Evolutionary conservation across 2,888 invertebrate genomes (phyloP).

Genomic region (Lissonota sp.): DNA sequence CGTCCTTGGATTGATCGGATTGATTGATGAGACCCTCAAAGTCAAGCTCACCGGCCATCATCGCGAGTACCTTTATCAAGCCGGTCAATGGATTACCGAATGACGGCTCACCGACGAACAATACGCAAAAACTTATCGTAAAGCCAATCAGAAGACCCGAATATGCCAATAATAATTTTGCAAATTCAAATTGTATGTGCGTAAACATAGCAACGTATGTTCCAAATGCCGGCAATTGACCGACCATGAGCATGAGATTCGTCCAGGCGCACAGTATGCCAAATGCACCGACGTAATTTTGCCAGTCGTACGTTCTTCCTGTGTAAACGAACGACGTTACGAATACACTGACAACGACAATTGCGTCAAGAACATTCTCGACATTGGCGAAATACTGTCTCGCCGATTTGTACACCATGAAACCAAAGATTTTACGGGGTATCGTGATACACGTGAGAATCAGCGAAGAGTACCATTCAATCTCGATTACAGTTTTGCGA

Average conservation of each 20-base stretch:
- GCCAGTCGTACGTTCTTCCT: slow-evolving; percentile 81
- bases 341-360: slow-evolving; percentile 80
- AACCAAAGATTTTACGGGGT: slow-evolving; percentile 81
- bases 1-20: slow-evolving; percentile 72
- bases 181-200: slow-evolving; percentile 83
- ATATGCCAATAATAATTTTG: slow-evolving; percentile 82
- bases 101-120: slow-evolving; percentile 81
- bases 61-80: slow-evolving; percentile 81
- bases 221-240: slow-evolving; percentile 84
- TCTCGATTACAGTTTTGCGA: slow-evolving; percentile 76
- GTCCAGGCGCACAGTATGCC: slow-evolving; percentile 83
- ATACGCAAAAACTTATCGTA: slow-evolving; percentile 83
- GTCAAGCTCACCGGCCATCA: slow-evolving; percentile 83
- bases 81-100: slow-evolving; percentile 82
- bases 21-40: slow-evolving; percentile 81
- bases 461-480: slow-evolving; percentile 80
- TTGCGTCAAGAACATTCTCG: slow-evolving; percentile 81
- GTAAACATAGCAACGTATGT: slow-evolving; percentile 85
- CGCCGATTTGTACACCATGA: slow-evolving; percentile 80
- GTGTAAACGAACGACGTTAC: slow-evolving; percentile 81
- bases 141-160: slow-evolving; percentile 83
- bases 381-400: slow-evolving; percentile 82
- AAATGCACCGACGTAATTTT: slow-evolving; percentile 82
- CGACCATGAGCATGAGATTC: slow-evolving; percentile 83
- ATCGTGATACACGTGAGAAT: slow-evolving; percentile 80